Evolutionary conservation across 2,113 vertebrate genomes (phyloP), one percentile per base, ranked within the genome.

Genomic region (Chlamydotis undulata): DNA sequence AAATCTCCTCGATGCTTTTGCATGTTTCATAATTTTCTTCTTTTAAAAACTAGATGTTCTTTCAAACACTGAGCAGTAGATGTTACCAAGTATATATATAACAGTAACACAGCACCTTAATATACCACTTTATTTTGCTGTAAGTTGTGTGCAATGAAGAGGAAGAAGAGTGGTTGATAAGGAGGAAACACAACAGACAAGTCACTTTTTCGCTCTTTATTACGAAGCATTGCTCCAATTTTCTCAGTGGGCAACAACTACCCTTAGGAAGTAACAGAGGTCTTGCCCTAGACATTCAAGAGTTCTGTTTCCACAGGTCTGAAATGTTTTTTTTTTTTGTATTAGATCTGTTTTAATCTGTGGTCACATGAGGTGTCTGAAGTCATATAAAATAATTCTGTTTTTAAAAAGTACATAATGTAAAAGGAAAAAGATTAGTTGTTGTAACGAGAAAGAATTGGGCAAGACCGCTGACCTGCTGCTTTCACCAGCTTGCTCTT

Each of bases 141-240:
- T 47, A 71, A 64, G 4, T 49, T 71, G 10, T 69, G 25, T 63
- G 26, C 37, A 67, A 59, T 35, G n/a, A 76, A 8, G 23, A 78
- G 17, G 8, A 87, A 71, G 33, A 67, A 5, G n/a, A 29, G 12
- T n/a, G 26, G 2, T 29, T 64, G 12, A 4, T 56, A 84, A 63
- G 21, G 33, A 52, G 75, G 47, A 67, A 91, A 61, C 6, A 26
- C 9, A 5, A 5, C 31, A 57, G 52, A 59, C 10, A 49, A 7
- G 18, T 15, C 3, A 31, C 7, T 35, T 68, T 52, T 77, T 45
- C 26, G 61, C 14, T 86, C 16, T 77, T 52, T 67, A 22, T 55
- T 61, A 49, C 5, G 65, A 60, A n/a, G 2, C 29, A 33, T 45
- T 77, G 14, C 17, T 41, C 12, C n/a, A n/a, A 0, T 53, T n/a